phyloP scores from a whole-genome alignment of 2,888 invertebrate species.

The Sacculina carcini region DNA sequence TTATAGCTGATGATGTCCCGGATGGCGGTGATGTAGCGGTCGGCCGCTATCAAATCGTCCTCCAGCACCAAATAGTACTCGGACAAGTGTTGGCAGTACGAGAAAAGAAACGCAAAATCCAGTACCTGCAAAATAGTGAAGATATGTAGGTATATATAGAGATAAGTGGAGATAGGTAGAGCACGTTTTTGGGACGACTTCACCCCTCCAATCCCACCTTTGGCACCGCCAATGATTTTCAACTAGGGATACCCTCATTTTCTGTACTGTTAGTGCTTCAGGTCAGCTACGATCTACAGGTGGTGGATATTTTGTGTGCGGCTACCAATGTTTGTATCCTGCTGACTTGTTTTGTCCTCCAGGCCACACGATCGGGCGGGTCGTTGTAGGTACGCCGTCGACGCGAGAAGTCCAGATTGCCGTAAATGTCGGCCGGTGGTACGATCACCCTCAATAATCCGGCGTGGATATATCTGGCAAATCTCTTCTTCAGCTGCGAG shows the following conservation, averaged over 20 bases:
- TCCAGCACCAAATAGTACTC: constrained; percentile 20
- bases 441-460: constrained; percentile 20
- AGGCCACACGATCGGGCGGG: constrained; percentile 17
- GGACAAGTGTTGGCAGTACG: constrained; percentile 17
- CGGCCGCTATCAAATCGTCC: constrained; percentile 20
- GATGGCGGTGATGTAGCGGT: constrained; percentile 18
- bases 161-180: no score
- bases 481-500: constrained; percentile 14
- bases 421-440: constrained; percentile 16
- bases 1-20: constrained; percentile 15
- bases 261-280: neutral
- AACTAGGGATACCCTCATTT: no score
- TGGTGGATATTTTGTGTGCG: neutral
- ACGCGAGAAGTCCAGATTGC: constrained; percentile 16
- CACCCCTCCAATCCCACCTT: no score
- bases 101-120: constrained; percentile 20
- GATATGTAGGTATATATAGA: no score
- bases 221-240: no score
- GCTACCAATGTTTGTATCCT: neutral
- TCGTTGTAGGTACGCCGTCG: constrained; percentile 19
- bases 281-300: neutral
- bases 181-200: no score
- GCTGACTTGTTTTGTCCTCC: constrained; percentile 20
- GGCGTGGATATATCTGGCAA: constrained; percentile 15
- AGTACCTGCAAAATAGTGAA: constrained; percentile 16